Conservation (phyloP, 2,113 vertebrate genomes). For the Sisor rabdophorus region DNA sequence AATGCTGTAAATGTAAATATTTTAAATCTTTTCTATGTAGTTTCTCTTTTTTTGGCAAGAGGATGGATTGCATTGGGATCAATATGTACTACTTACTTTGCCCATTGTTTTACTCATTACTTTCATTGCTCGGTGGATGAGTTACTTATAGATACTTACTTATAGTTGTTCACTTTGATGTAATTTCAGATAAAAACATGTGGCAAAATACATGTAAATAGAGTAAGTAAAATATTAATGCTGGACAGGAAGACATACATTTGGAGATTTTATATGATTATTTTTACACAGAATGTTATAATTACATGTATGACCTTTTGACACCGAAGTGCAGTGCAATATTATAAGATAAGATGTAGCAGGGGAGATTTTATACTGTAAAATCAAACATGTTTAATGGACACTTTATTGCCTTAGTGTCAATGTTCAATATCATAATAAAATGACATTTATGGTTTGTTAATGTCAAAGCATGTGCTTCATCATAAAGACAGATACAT, state of each 20-base stretch:
- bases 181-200: neutral
- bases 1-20: no score
- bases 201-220: no score
- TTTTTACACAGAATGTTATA: no score
- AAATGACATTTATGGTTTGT: constrained; percentile 21
- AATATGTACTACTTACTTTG: neutral
- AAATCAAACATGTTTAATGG: neutral
- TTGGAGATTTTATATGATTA: neutral
- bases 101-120: neutral
- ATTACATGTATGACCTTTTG: no score
- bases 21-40: neutral
- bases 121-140: neutral
- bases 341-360: constrained; percentile 1
- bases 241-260: neutral
- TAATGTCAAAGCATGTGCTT: neutral
- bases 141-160: no score
- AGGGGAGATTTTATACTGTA: neutral
- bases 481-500: neutral
- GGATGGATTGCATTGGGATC: neutral
- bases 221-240: neutral
- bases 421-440: constrained; percentile 5
- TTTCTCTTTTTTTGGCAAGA: neutral
- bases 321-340: neutral
- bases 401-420: neutral
- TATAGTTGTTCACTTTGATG: neutral